Evolutionary conservation across 2,797 vertebrate species (phyloP), one percentile per base, ranked within the genome.

Genomic region (Propithecus perrieri): DNA sequence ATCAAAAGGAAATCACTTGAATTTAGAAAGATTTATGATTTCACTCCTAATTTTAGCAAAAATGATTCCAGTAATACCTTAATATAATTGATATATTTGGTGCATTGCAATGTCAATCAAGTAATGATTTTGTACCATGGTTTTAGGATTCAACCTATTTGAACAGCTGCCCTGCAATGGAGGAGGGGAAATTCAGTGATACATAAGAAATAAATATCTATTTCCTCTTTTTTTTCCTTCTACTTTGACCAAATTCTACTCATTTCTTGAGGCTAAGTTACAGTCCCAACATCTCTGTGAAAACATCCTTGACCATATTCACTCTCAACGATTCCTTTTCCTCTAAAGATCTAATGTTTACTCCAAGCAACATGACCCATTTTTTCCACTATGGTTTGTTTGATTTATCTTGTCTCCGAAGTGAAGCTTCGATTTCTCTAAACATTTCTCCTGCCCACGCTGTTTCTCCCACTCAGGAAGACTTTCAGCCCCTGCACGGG

Each of bases 1-100:
- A 95, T 97, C 87, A 95, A 95, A 94, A 94, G 71, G 65, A 97
- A 97, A 96, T 96, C 61, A 76, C 79, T 46, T 81, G 46, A 96
- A 26, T 96, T 85, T 38, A 97, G n/a, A 91, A 43, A 96, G 91
- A 96, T 81, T 94, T 94, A 4, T 4, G 94, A 76, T 0, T 97
- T 94, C 78, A 67, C 71, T 95, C 4, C 88, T 91, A 84, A 41
- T 85, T 85, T 8, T 90, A 50, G 38, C 79, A 91, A 57, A 91
- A 71, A 74, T 46, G 57, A 75, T 93, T 88, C 5, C 14, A 24
- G 91, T 89, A 79, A 96, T 90, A n/a, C 8, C 61, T 76, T 86
- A 65, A 28, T 33, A 24, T 84, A 85, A 95, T 79, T 65, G 85
- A 94, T 85, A 50, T 28, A 59, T 89, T 93, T 78, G 61, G 18